Evolutionary conservation across 2,113 vertebrate species (phyloP), one percentile per base, ranked within the genome.

Genomic region (Smithornis capensis): DNA sequence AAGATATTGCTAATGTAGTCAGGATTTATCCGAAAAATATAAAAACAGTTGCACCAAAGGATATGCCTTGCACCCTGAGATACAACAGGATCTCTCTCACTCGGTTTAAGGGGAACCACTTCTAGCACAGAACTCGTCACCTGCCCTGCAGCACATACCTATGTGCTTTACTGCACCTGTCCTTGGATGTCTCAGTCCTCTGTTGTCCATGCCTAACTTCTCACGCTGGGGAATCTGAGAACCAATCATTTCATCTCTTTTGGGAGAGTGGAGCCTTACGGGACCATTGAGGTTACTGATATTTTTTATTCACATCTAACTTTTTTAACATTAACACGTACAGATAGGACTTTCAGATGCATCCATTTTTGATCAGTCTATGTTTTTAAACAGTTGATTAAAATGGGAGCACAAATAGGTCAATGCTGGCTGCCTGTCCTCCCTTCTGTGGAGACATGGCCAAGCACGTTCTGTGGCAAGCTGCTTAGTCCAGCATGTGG

Each of bases 401-500:
- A 74, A 89, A 42, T 6, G 16, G 55, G 31, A 94, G 70, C 64
- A 90, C 93, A 93, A 35, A 45, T 6, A 90, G 75, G 82, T 74
- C 94, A 88, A 1, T 60, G 88, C 45, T 71, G 94, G 93, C 74
- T 88, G 94, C 50, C 92, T 93, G 90, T 89, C 87, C 60, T 94
- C 42, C 49, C 21, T 49, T 71, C 60, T 57, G 64, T 19, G n/a
- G 42, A 86, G 60, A 64, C 56, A 7, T 2, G 64, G 69, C 68
- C 88, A 57, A 78, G 79, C 5, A 24, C 69, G 13, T 18, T 67
- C 69, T 53, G 76, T 81, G 68, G 63, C 82, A 52, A 77, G 67
- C 67, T 85, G 70, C 75, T 95, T 45, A 47, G 59, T 37, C 89
- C 67, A n/a, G 65, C 85, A 50, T 7, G 5, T 50, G 89, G 28